Evolutionary conservation across 2,888 invertebrate genomes (phyloP), one percentile per base, ranked within the genome.

Genomic region (Graphium colonna): DNA sequence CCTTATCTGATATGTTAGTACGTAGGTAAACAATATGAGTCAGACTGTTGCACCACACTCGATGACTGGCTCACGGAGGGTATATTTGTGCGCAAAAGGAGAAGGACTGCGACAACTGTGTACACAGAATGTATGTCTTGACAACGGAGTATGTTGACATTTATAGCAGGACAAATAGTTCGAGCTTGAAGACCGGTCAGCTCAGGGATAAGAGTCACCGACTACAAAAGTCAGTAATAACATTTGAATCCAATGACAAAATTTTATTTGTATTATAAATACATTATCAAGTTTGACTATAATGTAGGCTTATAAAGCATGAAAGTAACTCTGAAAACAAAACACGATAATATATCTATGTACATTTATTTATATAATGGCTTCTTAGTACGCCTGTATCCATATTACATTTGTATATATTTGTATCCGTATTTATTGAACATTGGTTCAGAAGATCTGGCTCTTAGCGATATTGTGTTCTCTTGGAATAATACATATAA

Each of bases 1-100:
- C 55, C 62, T 59, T 65, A 64, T 50, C 50, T 49, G 54, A 54
- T 45, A 44, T 39, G 39, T 43, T 13, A 64, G 60, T 60, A 62
- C 65, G 62, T 66, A 68, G 63, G 69, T 71, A 75, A 75, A 80
- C 73, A 74, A 52, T 56, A 65, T 86, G 86, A 87, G 70, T 87
- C 86, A 87, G 71, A 43, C 51, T 59, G 63, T 75, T 73, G 70
- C 68, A 68, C 67, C 68, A 77, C 68, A 68, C 61, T 71, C 65
- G 64, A 67, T 17, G 50, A 50, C 54, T 36, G 40, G 45, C 54
- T 46, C 36, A n/a, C 68, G 69, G 60, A 58, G 60, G 59, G 59
- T 59, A 48, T 55, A 61, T 62, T 67, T 63, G 66, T 71, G 75
- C 71, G 73, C 74, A 73, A 73, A 72, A 69, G 62, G 67, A 63